Percentiles rank a stretch among this genome's conserved stretches.
These are phyloP conservation scores for Tribolium madens DNA, from an alignment of 1,140 invertebrate species.

Conservation along the genomic window DNA sequence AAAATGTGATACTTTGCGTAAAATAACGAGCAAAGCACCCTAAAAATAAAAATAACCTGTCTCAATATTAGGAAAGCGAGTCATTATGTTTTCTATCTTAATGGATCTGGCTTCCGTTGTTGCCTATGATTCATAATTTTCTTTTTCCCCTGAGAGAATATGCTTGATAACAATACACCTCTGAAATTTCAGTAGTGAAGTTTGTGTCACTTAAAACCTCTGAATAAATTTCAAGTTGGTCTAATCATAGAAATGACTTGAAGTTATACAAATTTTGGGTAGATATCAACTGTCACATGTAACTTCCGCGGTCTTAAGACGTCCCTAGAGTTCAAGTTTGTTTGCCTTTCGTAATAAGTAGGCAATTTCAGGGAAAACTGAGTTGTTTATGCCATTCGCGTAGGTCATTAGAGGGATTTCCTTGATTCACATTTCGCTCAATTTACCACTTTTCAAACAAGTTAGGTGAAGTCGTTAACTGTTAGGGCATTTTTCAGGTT, in stretches of 20 bases:
- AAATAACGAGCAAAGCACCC: not conserved
- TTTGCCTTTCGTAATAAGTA: slow-evolving; percentile 17
- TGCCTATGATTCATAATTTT: slow-evolving; percentile 4
- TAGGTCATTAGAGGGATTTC: slow-evolving; percentile 5
- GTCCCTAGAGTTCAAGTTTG: slow-evolving; percentile 2
- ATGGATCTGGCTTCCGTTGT: slow-evolving; percentile 11
- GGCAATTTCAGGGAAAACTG: slow-evolving; percentile 11
- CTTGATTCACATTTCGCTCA: slow-evolving; percentile 7
- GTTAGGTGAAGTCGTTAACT: slow-evolving; percentile 2
- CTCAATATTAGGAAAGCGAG: not conserved
- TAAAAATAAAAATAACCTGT: not conserved
- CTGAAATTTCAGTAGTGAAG: not conserved
- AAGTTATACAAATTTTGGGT: slow-evolving; percentile 9
- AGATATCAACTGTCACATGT: not conserved
- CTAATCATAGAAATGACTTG: slow-evolving; percentile 8
- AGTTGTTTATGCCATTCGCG: slow-evolving; percentile 26
- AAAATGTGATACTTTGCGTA: not conserved
- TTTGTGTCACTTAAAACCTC: not conserved
- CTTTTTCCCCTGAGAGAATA: not conserved
- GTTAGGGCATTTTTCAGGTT: slow-evolving; percentile 2
- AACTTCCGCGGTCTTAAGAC: slow-evolving; percentile 20
- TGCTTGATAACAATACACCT: not conserved
- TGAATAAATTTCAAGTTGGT: not conserved
- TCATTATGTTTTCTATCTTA: slow-evolving; percentile 24
- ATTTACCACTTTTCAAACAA: slow-evolving; percentile 17